Conservation (phyloP, 2,113 vertebrate species). For the Desmodus rotundus region DNA sequence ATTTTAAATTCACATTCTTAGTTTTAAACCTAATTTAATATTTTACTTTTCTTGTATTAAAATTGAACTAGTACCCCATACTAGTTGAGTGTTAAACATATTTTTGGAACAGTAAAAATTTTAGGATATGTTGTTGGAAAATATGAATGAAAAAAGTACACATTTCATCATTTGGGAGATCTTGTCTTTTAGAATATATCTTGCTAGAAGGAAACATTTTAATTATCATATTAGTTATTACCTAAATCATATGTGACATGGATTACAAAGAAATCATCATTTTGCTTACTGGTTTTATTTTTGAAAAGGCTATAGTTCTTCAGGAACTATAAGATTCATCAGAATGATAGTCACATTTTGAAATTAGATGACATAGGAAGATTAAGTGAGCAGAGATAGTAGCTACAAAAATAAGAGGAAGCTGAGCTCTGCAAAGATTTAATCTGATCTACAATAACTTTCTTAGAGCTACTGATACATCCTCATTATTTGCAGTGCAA, state of each 20-base stretch:
- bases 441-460: slow-evolving; percentile 50
- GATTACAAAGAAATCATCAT: background rate
- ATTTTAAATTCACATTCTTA: background rate
- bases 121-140: background rate
- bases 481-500: slow-evolving; percentile 48
- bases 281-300: background rate
- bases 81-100: background rate
- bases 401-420: slow-evolving; percentile 55
- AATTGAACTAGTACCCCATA: background rate
- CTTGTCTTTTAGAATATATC: background rate
- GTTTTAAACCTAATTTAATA: background rate
- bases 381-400: slow-evolving; percentile 41
- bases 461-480: background rate
- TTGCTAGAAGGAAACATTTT: background rate
- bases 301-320: background rate
- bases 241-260: background rate
- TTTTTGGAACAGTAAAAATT: background rate
- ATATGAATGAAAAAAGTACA: background rate
- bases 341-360: slow-evolving; percentile 33
- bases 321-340: background rate
- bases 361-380: slow-evolving; percentile 36
- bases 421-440: slow-evolving; percentile 29
- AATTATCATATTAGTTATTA: slow-evolving; percentile 11
- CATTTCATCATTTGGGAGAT: background rate
- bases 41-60: background rate